A percentile compares a stretch with the other conserved stretches of the same genome.
Evolutionary conservation across 2,888 invertebrate species (phyloP).

Genomic region (Liodrosophila aerea): DNA sequence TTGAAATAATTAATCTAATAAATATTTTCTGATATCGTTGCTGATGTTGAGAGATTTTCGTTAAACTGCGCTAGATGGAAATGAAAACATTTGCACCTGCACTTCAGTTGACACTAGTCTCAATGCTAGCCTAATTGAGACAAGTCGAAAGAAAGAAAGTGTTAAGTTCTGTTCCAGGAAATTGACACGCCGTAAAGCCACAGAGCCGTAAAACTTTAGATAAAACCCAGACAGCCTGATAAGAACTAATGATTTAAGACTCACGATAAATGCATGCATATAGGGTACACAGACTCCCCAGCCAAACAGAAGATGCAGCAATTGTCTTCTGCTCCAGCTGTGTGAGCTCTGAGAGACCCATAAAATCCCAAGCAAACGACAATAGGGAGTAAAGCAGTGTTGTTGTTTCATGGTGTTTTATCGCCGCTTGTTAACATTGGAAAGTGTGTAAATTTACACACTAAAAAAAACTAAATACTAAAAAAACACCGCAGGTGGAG

Average conservation of each 20-base stretch:
- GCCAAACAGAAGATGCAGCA: conserved; percentile 28
- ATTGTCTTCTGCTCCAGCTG: conserved; percentile 34
- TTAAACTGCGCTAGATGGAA: too few relatives aligned
- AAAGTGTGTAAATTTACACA: conserved; percentile 74
- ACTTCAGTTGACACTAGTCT: conserved; percentile 4
- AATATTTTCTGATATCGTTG: too few relatives aligned
- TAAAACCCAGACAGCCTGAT: conserved; percentile 43
- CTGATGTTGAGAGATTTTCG: too few relatives aligned
- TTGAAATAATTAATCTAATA: too few relatives aligned
- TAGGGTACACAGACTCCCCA: conserved; percentile 12
- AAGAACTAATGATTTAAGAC: conserved; percentile 56
- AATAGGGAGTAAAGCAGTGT: conserved; percentile 11
- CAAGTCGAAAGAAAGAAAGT: conserved; percentile 48
- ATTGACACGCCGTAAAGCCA: conserved; percentile 26
- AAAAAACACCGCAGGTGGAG: conserved; percentile 46
- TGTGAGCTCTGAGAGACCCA: conserved; percentile 19
- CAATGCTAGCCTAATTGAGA: conserved; percentile 51
- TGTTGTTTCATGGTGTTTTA: conserved; percentile 46
- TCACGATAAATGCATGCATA: too few relatives aligned
- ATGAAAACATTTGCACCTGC: too few relatives aligned
- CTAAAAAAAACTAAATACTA: conserved; percentile 6
- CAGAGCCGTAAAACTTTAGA: conserved; percentile 32
- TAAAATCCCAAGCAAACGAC: conserved; percentile 43
- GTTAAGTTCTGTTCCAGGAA: conserved; percentile 41
- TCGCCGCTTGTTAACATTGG: conserved; percentile 62